Evolutionary conservation across 1,140 invertebrate genomes (phyloP).

Genomic region (Drosophila equinoxialis): DNA sequence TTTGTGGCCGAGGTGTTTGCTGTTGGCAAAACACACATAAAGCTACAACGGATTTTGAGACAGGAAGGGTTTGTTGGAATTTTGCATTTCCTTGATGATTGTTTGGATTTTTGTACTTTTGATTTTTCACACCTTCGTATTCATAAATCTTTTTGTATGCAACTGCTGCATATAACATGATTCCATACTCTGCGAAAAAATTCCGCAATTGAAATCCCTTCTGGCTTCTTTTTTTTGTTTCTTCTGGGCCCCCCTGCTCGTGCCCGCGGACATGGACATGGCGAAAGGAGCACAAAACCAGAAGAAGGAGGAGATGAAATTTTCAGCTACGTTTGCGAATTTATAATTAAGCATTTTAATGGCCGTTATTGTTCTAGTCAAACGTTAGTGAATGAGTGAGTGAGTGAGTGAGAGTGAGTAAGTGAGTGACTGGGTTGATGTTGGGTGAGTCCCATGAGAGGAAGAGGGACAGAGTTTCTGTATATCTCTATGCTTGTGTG

Average conservation of each 20-base stretch:
- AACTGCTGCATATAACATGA: background rate
- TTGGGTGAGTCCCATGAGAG: conserved; percentile 12
- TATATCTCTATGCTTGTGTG: background rate
- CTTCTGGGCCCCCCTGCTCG: conserved; percentile 5
- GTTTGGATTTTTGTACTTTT: conserved; percentile 66
- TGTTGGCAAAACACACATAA: conserved; percentile 76
- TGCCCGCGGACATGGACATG: conserved; percentile 4
- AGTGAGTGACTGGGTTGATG: conserved; percentile 16
- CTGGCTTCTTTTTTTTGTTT: background rate
- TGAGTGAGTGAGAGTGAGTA: background rate
- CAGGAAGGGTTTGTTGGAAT: background rate
- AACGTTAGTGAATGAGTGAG: conserved; percentile 24
- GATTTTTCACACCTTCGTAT: conserved; percentile 76
- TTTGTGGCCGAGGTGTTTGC: conserved; percentile 54
- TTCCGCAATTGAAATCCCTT: conserved; percentile 5
- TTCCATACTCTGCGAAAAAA: background rate
- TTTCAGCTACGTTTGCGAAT: conserved; percentile 79
- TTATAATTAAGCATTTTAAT: conserved; percentile 82
- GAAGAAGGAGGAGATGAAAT: conserved; percentile 36
- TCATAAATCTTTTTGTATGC: background rate
- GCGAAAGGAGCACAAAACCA: background rate
- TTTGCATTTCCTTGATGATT: conserved; percentile 69
- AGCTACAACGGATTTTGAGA: background rate
- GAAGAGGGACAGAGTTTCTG: background rate
- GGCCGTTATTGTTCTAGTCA: conserved; percentile 77